phyloP scores from a whole-genome alignment of 2,113 vertebrate genomes.

The Typhlomys cinereus region DNA sequence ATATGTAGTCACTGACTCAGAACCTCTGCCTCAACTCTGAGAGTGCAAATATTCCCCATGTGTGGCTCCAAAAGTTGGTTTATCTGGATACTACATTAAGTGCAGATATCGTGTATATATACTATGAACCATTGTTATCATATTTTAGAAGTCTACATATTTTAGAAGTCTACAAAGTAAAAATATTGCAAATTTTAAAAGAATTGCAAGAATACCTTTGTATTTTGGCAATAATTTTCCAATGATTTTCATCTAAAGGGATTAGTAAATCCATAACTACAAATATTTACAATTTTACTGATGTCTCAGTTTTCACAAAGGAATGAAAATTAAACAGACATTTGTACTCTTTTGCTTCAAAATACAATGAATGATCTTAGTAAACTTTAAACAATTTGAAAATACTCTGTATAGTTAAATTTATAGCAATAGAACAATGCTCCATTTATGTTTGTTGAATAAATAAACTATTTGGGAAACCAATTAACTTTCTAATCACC shows the following conservation, averaged over 20 bases:
- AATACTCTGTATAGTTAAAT: not conserved
- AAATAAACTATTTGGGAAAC: too few species aligned
- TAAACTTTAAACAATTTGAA: not conserved
- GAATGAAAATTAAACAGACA: not conserved
- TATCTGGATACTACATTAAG: slow-evolving; percentile 13
- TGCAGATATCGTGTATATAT: too few species aligned
- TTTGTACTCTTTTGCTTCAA: not conserved
- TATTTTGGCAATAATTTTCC: not conserved
- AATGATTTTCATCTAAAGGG: too few species aligned
- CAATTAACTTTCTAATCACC: too few species aligned
- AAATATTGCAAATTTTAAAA: not conserved
- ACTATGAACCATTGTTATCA: not conserved
- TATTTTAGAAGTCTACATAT: too few species aligned
- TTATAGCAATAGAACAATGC: not conserved
- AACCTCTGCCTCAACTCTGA: too few species aligned
- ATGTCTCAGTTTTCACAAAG: not conserved
- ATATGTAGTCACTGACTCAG: too few species aligned
- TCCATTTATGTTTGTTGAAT: too few species aligned
- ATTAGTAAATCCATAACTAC: too few species aligned
- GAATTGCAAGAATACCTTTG: not conserved
- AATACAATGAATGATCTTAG: not conserved
- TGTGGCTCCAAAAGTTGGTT: too few species aligned
- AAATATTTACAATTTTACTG: not conserved
- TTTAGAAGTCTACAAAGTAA: too few species aligned
- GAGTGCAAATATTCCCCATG: too few species aligned